phyloP scores from a whole-genome alignment of 2,888 invertebrate species.

The Arctia plantaginis region DNA sequence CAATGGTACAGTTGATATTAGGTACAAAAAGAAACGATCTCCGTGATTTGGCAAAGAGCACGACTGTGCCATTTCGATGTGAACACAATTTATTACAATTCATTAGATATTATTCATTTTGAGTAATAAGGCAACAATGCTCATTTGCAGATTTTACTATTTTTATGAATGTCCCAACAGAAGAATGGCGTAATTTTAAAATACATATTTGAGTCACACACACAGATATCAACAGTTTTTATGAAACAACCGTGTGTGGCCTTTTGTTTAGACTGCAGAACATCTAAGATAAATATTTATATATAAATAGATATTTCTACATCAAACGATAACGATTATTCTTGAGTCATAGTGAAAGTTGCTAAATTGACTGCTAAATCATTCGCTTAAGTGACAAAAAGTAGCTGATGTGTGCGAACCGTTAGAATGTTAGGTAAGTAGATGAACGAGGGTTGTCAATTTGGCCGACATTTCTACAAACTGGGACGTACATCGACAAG shows the following conservation, averaged over 20 bases:
- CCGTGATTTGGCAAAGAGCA: neutral
- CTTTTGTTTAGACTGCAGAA: neutral
- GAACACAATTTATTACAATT: neutral
- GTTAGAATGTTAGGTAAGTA: conserved; percentile 26
- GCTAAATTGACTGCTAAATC: conserved; percentile 11
- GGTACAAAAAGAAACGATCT: neutral
- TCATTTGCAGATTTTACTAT: neutral
- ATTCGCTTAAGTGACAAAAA: conserved; percentile 10
- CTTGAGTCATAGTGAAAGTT: conserved; percentile 9
- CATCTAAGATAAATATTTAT: neutral
- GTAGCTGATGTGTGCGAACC: conserved; percentile 5
- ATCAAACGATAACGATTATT: neutral
- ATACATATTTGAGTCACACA: neutral
- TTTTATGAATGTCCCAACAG: neutral
- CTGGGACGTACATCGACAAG: conserved; percentile 44
- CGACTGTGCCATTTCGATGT: neutral
- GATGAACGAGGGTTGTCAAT: conserved; percentile 70
- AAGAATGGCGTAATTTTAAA: neutral
- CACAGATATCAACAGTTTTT: neutral
- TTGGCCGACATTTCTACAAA: conserved; percentile 68
- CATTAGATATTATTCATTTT: neutral
- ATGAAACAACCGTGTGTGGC: neutral
- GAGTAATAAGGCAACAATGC: neutral
- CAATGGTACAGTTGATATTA: neutral
- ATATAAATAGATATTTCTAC: no score